Base-by-base conservation (phyloP, 2,888 invertebrate species). In the Acheta domesticus region DNA sequence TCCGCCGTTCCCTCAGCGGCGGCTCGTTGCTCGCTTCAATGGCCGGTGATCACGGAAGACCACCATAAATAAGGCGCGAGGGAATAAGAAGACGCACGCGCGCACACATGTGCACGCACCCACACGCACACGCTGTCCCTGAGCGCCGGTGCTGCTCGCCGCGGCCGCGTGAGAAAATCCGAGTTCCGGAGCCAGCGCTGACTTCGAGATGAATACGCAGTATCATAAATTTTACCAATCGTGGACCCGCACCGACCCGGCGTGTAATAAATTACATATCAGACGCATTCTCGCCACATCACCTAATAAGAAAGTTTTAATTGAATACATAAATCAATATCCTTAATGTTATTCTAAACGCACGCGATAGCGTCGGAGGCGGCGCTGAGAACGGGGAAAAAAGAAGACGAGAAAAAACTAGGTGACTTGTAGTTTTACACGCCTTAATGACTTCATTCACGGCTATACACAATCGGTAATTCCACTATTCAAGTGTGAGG, bases 261-360 rank as follows among this genome's bases (percentile, higher is more conserved):
- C 36, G 36, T 8, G 62, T 62, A 14, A n/a, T 62, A 62, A 62
- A 62, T 62, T 62, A 62, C 62, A 62, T 62, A 62, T 62, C 62
- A 62, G 62, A n/a, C 62, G 62, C 62, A 62, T 62, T 62, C 62
- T 62, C 62, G 62, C 62, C 14, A n/a, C 62, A 62, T 62, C 62
- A 62, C 62, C 62, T 62, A 62, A 62, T 62, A 62, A 62, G 62
- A 62, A 62, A 62, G 16, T 36, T 62, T 62, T 62, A 62, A 62
- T 62, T 16, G 62, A 62, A 62, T 62, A 19, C 62, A 62, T 62
- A 62, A 62, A 62, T 62, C 62, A 62, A 62, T 62, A 62, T 62
- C 62, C 62, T 62, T 62, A 62, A 62, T 62, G n/a, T 62, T 62
- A 62, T 62, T 62, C 62, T 62, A 62, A 62, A 62, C 62, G 62